Percentiles rank a stretch among this genome's conserved stretches.
These are phyloP conservation scores for Nestor notabilis DNA, from an alignment of 2,113 vertebrate genomes.

Conservation along the genomic window DNA sequence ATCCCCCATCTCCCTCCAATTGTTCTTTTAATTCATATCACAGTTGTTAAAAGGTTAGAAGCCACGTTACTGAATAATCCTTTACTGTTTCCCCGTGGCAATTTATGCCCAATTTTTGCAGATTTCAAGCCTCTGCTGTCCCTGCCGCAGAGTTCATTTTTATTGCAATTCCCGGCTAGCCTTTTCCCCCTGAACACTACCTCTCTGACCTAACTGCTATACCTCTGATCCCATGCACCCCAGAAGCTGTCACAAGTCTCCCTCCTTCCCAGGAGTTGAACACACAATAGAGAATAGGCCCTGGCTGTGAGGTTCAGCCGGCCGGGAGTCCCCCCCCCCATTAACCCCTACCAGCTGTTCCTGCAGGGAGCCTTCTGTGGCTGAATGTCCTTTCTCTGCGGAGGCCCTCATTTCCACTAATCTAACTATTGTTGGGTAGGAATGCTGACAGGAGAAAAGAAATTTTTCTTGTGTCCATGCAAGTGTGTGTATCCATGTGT, in stretches of 20 bases:
- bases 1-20: slow-evolving; percentile 57
- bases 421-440: slow-evolving; percentile 99
- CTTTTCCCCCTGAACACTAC: slow-evolving; percentile 73
- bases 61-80: slow-evolving; percentile 67
- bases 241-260: slow-evolving; percentile 98
- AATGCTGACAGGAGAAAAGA: slow-evolving; percentile 99
- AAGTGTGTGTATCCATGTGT: slow-evolving; percentile 99
- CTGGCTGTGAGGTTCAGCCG: slow-evolving; percentile 98
- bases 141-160: slow-evolving; percentile 58
- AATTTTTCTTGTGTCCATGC: slow-evolving; percentile 99
- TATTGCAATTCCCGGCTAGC: slow-evolving; percentile 63
- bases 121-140: slow-evolving; percentile 43
- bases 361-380: slow-evolving; percentile 98
- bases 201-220: slow-evolving; percentile 90
- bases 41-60: slow-evolving; percentile 74
- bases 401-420: slow-evolving; percentile 99
- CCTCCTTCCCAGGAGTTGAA: slow-evolving; percentile 99
- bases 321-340: slow-evolving; percentile 79
- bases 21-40: slow-evolving; percentile 67
- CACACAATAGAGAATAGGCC: slow-evolving; percentile 99
- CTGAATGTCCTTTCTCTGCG: slow-evolving; percentile 98
- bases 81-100: slow-evolving; percentile 33
- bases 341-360: slow-evolving; percentile 99
- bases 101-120: slow-evolving; percentile 64
- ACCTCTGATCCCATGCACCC: slow-evolving; percentile 92